Percentiles rank a stretch among this genome's conserved stretches.
Evolutionary conservation across 2,113 vertebrate species (phyloP).

Genomic region (Percina caprodes): DNA sequence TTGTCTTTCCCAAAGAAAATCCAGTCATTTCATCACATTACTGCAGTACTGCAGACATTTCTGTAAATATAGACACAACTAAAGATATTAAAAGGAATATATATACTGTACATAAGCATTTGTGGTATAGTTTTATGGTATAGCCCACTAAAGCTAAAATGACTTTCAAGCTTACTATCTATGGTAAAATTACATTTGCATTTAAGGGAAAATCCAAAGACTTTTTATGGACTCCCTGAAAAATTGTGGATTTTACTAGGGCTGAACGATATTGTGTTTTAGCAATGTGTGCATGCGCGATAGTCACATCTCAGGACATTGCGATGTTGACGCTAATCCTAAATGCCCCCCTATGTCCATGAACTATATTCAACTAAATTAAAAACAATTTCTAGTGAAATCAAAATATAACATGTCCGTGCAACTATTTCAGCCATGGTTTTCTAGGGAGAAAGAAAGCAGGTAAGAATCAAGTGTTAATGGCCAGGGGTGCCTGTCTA

Average conservation of each 20-base stretch:
- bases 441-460: constrained; percentile 54
- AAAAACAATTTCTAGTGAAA: constrained; percentile 19
- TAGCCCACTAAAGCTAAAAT: background rate
- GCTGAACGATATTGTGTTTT: no score
- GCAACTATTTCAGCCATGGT: constrained; percentile 38
- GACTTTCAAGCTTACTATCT: background rate
- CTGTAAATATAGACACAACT: background rate
- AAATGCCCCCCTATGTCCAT: background rate
- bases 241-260: background rate
- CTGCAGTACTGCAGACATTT: background rate
- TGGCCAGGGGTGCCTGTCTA: constrained; percentile 81
- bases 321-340: no score
- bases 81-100: background rate
- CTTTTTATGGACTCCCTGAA: background rate
- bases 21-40: background rate
- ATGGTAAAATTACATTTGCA: background rate
- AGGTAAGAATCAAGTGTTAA: constrained; percentile 78
- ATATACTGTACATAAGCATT: background rate
- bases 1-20: background rate
- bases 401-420: constrained; percentile 36
- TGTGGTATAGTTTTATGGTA: background rate
- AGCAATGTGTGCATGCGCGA: no score
- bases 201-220: background rate
- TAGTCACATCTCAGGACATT: no score
- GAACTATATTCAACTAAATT: background rate